These are phyloP conservation scores for Parus major DNA, from an alignment of 2,113 vertebrate genomes.

Conservation along the genomic window DNA sequence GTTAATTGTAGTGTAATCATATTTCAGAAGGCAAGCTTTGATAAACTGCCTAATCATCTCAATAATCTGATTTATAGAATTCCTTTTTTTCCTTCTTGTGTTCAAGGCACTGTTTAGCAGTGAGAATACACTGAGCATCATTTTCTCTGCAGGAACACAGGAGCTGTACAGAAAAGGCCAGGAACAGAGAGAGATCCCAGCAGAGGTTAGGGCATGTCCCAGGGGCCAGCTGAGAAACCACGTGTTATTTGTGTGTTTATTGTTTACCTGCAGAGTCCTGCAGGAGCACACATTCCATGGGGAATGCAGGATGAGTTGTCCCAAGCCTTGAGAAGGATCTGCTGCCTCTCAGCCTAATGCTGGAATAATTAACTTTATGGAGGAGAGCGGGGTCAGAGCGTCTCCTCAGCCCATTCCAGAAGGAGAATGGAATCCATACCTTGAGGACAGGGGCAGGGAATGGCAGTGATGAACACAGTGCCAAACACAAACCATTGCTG, in stretches of 20 bases:
- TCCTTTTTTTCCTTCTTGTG: neutral
- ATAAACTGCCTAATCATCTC: neutral
- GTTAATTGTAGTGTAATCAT: neutral
- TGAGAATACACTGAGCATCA: neutral
- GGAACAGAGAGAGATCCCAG: neutral
- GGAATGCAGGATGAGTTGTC: neutral
- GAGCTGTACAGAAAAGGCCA: neutral
- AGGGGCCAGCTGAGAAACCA: neutral
- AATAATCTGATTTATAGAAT: neutral
- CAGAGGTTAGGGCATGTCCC: accelerated
- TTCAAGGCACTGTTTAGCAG: neutral
- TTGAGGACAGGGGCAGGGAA: neutral
- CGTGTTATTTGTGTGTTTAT: neutral
- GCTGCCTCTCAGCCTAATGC: neutral
- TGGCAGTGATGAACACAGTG: neutral
- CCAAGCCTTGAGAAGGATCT: neutral
- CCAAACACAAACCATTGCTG: neutral
- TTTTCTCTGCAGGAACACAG: neutral
- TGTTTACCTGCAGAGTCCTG: neutral
- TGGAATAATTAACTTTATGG: neutral
- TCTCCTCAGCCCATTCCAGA: neutral
- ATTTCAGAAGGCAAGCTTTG: neutral
- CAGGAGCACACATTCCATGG: neutral
- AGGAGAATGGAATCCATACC: neutral
- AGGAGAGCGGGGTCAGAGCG: accelerated